Evolutionary conservation across 92 coral and sea anemone genomes (phyloP), one percentile per base, ranked within the genome.

Genomic region (Micromussa lordhowensis): DNA sequence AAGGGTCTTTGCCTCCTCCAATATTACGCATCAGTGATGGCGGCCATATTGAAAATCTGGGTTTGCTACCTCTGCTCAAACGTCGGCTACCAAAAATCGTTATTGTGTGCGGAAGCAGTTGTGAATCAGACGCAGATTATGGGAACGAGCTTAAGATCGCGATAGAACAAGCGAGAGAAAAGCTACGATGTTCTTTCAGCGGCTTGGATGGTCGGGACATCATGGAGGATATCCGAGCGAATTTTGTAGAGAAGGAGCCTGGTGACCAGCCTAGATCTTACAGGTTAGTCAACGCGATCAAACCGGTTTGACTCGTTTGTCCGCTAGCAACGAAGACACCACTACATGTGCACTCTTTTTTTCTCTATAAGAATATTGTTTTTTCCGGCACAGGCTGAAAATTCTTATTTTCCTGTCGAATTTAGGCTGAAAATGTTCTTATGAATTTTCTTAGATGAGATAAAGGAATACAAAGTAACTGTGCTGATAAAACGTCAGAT

Each of bases 11-110:
- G 10, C 93, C 95, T 31, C 95, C 95, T 35, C 75, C 95, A 4
- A 80, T 93, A 7, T 68, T 93, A 63, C 79, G 59, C 78, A 88
- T 93, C 31, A 93, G 95, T 71, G 95, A 93, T 70, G 95, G 95
- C 5, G 95, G 95, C 17, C 95, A 93, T 75, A 58, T 78, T 69
- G 93, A 93, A 83, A 93, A 93, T 70, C 89, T 93, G 18, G 94
- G 90, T 38, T 29, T 91, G 69, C 61, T 91, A 36, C 92, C 94
- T 29, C 80, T 93, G 15, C 87, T 93, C 57, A 77, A 91, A 86
- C 78, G 87, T 24, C 79, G 92, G 38, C 69, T 88, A 28, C 53
- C 77, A 66, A 93, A 76, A 55, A 91, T 93, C 57, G 86, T 91
- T 15, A 79, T 85, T 44, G 88, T 88, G 22, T 44, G 85, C 34